phyloP scores from a whole-genome alignment of 2,888 invertebrate genomes.

The Drosophila longiperda region DNA sequence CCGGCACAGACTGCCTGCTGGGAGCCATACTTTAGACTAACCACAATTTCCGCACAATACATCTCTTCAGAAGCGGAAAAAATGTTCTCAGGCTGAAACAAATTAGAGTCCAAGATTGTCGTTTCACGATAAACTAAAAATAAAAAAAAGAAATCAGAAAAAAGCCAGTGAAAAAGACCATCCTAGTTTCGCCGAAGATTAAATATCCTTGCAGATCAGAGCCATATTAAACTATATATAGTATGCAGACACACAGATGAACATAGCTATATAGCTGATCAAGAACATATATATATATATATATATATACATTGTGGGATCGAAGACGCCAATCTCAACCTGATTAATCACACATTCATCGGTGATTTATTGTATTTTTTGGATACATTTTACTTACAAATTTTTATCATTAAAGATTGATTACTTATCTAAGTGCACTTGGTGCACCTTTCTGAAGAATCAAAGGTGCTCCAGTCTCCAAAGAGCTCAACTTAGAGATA shows the following conservation, averaged over 20 bases:
- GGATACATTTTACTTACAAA: neutral
- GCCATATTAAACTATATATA: too few relatives aligned
- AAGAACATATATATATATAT: neutral
- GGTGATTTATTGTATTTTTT: neutral
- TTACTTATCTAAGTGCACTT: neutral
- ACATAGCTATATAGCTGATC: neutral
- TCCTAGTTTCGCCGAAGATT: neutral
- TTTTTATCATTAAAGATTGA: neutral
- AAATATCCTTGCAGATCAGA: neutral
- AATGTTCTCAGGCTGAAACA: neutral
- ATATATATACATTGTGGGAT: neutral
- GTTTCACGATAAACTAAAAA: neutral
- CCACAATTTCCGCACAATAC: neutral
- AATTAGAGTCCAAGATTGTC: slow-evolving; percentile 3
- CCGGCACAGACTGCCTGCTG: slow-evolving; percentile 14
- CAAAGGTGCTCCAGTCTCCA: neutral
- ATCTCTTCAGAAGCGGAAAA: neutral
- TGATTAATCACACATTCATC: neutral
- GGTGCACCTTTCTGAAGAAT: neutral
- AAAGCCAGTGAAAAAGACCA: too few relatives aligned
- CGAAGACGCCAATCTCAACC: neutral
- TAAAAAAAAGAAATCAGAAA: neutral
- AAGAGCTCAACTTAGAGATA: neutral
- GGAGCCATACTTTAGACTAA: slow-evolving; percentile 20
- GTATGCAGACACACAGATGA: neutral